Percentiles rank a stretch among this genome's conserved stretches.
phyloP scores from a whole-genome alignment of 2,797 vertebrate species.

The Botia kubotai region DNA sequence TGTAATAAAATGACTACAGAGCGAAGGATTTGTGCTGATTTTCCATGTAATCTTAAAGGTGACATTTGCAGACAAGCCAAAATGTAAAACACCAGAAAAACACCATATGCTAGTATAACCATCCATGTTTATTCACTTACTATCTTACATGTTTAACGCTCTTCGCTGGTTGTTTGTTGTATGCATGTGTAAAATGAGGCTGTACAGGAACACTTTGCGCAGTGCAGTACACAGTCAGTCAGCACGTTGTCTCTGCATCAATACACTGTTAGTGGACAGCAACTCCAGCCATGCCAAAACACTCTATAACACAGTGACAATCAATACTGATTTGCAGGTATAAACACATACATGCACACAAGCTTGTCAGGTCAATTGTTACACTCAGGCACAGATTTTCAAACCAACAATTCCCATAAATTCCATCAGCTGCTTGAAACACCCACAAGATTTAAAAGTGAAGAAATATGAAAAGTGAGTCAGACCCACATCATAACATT shows the following conservation, averaged over 20 bases:
- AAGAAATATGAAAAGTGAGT: too few relatives aligned
- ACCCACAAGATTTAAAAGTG: too few relatives aligned
- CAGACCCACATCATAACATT: neutral
- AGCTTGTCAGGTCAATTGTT: neutral
- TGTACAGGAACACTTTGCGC: neutral
- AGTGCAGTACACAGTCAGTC: slow-evolving; percentile 35
- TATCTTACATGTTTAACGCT: too few relatives aligned
- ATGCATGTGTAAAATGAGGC: too few relatives aligned
- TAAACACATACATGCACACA: neutral
- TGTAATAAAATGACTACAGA: neutral
- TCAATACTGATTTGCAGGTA: slow-evolving; percentile 18
- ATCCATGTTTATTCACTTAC: too few relatives aligned
- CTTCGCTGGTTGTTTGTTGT: too few relatives aligned
- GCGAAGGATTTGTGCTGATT: neutral
- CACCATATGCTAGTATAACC: too few relatives aligned
- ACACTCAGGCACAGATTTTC: slow-evolving; percentile 5
- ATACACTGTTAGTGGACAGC: slow-evolving; percentile 25
- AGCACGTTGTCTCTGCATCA: slow-evolving; percentile 34
- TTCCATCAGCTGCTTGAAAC: too few relatives aligned
- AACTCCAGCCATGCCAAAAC: slow-evolving; percentile 12
- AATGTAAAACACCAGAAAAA: neutral
- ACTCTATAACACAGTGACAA: slow-evolving; percentile 10
- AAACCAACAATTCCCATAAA: neutral
- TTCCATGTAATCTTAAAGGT: neutral
- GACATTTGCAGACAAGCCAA: neutral